A percentile compares a stretch with the other conserved stretches of the same genome.
Evolutionary conservation across 2,113 vertebrate species (phyloP).

Genomic region (Neotoma lepida): DNA sequence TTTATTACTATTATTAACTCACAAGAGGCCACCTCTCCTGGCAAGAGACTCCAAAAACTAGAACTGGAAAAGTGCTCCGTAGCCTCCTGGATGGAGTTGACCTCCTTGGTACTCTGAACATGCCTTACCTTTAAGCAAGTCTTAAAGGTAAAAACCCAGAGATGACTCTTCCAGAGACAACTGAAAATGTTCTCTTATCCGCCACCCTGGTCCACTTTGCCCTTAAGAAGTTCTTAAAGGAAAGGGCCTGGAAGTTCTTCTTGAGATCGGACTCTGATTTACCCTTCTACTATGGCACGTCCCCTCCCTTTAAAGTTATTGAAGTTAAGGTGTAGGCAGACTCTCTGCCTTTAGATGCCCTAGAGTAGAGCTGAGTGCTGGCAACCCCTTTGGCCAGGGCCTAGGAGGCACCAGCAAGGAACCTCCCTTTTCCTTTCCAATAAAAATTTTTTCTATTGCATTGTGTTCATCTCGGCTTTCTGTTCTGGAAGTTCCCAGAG

Average conservation of each 20-base stretch:
- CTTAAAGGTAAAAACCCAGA: slow-evolving; percentile 67
- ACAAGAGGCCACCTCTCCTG: slow-evolving; percentile 29
- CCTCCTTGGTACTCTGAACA: slow-evolving; percentile 30
- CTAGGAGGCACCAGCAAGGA: slow-evolving; percentile 40
- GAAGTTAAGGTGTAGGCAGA: slow-evolving; percentile 49
- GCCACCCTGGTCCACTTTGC: slow-evolving; percentile 16
- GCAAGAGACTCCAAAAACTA: slow-evolving; percentile 53
- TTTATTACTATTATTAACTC: neutral
- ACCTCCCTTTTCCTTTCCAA: slow-evolving; percentile 68
- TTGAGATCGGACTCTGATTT: slow-evolving; percentile 11
- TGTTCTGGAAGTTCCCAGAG: neutral
- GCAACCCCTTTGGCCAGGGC: slow-evolving; percentile 15
- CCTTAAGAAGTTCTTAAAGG: slow-evolving; percentile 69
- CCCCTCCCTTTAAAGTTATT: slow-evolving; percentile 67
- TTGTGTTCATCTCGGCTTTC: slow-evolving; percentile 9
- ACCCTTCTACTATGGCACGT: neutral
- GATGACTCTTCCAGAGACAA: neutral
- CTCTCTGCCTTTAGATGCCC: neutral
- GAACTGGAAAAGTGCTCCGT: slow-evolving; percentile 42
- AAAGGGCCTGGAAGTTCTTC: slow-evolving; percentile 2
- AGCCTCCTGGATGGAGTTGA: slow-evolving; percentile 23
- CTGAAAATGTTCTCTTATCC: neutral
- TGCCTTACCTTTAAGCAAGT: slow-evolving; percentile 61
- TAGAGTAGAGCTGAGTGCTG: neutral
- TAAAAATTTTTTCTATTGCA: slow-evolving; percentile 77